Percentiles rank a stretch among this genome's conserved stretches.
Conservation (phyloP, 2,888 invertebrate species). For the Chironomus riparius region DNA sequence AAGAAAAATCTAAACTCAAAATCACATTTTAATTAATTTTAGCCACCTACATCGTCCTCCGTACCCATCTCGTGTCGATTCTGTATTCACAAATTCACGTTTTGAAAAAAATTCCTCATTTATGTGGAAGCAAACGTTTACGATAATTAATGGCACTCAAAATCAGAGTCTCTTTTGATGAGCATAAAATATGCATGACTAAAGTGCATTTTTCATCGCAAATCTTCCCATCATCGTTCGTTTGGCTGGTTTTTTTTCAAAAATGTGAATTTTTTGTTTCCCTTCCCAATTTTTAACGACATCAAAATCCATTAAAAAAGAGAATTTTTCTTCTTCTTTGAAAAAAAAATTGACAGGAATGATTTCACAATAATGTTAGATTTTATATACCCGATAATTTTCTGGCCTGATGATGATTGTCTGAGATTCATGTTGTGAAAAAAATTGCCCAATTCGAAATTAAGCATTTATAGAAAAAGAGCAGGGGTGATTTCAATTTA, state of each 20-base stretch:
- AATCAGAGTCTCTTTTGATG: neutral
- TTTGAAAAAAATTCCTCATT: too few relatives aligned
- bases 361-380: neutral
- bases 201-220: slow-evolving; percentile 8
- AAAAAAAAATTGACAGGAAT: neutral
- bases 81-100: too few relatives aligned
- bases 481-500: too few relatives aligned
- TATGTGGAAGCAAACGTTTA: too few relatives aligned
- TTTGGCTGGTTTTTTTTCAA: neutral
- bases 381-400: neutral
- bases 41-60: too few relatives aligned
- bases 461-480: too few relatives aligned
- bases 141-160: too few relatives aligned
- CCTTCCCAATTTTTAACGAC: neutral
- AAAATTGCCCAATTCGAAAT: too few relatives aligned
- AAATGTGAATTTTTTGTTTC: neutral
- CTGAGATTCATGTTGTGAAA: too few relatives aligned
- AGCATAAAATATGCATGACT: neutral
- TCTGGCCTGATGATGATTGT: neutral
- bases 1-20: too few relatives aligned
- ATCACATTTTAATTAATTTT: too few relatives aligned
- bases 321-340: neutral
- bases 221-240: neutral
- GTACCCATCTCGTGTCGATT: too few relatives aligned
- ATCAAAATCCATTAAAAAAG: neutral